These are phyloP conservation scores for Platycnemis pennipes DNA, from an alignment of 2,888 invertebrate species.

Conservation along the genomic window DNA sequence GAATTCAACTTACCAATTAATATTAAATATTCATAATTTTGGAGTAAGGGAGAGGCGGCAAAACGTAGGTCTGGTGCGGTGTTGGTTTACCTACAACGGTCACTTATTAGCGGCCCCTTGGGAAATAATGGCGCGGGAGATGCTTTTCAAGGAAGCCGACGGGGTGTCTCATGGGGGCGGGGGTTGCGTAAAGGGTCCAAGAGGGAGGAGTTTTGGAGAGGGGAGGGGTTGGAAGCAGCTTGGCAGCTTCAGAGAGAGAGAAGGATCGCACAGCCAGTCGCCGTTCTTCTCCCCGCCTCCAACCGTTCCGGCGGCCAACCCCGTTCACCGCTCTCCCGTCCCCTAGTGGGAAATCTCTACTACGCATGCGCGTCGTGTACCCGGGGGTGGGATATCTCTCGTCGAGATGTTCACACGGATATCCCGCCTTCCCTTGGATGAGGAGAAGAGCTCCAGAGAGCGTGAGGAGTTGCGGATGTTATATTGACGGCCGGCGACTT, in stretches of 20 bases:
- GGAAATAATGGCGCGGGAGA: neutral
- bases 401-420: neutral
- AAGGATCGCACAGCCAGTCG: neutral
- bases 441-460: neutral
- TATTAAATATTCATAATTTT: no score
- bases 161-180: neutral
- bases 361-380: neutral
- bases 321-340: neutral
- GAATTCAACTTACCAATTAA: no score
- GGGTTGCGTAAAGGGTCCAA: neutral
- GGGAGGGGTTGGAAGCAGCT: neutral
- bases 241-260: neutral
- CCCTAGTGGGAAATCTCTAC: neutral
- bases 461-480: neutral
- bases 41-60: neutral
- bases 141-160: neutral
- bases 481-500: neutral
- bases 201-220: neutral
- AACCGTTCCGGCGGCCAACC: neutral
- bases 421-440: neutral
- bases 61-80: neutral
- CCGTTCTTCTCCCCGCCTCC: neutral
- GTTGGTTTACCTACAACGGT: neutral
- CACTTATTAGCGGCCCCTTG: neutral
- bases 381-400: neutral